Base-by-base conservation (phyloP, 2,113 vertebrate species). In the Neomonachus schauinslandi region DNA sequence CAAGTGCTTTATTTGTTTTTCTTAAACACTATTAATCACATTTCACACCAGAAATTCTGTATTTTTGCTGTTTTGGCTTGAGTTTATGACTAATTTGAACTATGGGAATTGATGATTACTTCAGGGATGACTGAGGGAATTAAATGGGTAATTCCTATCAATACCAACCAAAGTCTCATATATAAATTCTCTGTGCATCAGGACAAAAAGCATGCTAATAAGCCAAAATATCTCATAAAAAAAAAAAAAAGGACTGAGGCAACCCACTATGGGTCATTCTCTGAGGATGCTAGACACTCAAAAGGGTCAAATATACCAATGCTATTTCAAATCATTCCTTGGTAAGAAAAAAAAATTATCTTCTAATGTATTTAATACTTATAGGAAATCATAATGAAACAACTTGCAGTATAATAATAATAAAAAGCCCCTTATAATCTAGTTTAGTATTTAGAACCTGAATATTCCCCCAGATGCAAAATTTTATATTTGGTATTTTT, bases 101-200 rank as follows among this genome's bases (percentile, higher is more conserved):
- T 96, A 93, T 0, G 22, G 59, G 77, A 82, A 81, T 3, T 95
- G 86, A 94, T 80, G 69, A 92, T 83, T 96, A 87, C 46, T 74
- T 84, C 53, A 92, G 46, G 63, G 74, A 67, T 21, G 89, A 89
- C 90, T 96, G 21, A 92, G 74, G 90, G 81, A 94, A 88, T 93
- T 95, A 97, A 59, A 84, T 89, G 94, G 67, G 53, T 89, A 88
- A 92, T 24, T 96, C 76, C 72, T 92, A 74, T 72, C 92, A 94
- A 92, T 79, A 98, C 79, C 74, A 97, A 95, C 24, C 36, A 13
- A 97, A 98, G 95, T 95, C 88, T 95, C 91, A 93, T 92, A 97
- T 93, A 97, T 96, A 98, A 97, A 94, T 97, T 94, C 96, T 93
- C 95, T 61, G 55, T 97, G 88, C 79, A 95, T 95, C 42, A 94